A percentile compares a stretch with the other conserved stretches of the same genome.
Conservation (phyloP, 1,140 invertebrate genomes). For the Cydia splendana region DNA sequence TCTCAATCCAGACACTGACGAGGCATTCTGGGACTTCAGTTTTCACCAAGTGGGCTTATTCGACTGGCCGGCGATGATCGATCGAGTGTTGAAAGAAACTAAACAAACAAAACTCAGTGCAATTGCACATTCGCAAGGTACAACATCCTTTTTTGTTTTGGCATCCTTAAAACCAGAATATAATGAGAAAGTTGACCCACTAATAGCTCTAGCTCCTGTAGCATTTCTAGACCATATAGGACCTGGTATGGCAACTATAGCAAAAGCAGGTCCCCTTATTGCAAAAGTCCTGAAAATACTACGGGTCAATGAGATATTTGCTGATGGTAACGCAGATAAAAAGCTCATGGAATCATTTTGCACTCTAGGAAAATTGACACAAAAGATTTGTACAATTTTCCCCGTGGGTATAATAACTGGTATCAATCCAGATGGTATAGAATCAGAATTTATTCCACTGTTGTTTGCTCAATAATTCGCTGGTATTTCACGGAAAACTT, state of each 20-base stretch:
- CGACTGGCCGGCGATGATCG: constrained; percentile 76
- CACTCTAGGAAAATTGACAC: neutral
- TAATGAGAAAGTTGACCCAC: constrained; percentile 79
- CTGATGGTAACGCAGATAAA: neutral
- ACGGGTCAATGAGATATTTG: neutral
- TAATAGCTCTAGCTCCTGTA: constrained; percentile 82
- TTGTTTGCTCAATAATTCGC: neutral
- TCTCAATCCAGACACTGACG: constrained; percentile 77
- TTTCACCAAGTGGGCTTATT: constrained; percentile 81
- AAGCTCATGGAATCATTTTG: neutral
- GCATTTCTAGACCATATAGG: constrained; percentile 76
- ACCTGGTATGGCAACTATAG: neutral
- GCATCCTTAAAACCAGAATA: constrained; percentile 81
- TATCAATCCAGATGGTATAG: constrained; percentile 3
- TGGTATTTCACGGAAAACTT: neutral
- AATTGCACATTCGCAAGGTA: constrained; percentile 83
- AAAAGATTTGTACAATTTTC: neutral
- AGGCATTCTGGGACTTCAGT: constrained; percentile 77
- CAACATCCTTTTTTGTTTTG: constrained; percentile 80
- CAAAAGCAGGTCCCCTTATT: neutral
- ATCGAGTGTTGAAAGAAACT: constrained; percentile 67
- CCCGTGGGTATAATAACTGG: neutral
- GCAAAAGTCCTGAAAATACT: neutral
- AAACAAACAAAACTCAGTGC: constrained; percentile 73
- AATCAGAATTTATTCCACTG: neutral